A percentile compares a stretch with the other conserved stretches of the same genome.
Conservation (phyloP, 2,888 invertebrate genomes). For the Lasioglossum morio region DNA sequence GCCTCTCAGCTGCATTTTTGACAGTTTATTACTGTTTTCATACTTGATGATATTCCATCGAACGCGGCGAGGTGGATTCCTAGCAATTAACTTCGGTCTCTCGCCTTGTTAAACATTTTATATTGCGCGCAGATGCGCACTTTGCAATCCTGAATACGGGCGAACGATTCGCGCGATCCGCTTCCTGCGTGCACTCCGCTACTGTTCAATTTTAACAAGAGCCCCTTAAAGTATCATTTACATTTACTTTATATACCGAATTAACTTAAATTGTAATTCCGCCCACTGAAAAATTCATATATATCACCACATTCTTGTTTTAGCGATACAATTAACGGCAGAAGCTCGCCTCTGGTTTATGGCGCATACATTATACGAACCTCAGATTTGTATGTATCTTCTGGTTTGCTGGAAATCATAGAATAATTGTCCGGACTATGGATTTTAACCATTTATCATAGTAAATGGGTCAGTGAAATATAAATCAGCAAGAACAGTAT, state of each 20-base stretch:
- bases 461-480: neutral
- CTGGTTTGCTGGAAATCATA: neutral
- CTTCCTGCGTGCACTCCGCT: neutral
- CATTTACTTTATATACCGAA: neutral
- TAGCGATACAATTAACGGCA: neutral
- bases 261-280: constrained; percentile 1
- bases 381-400: neutral
- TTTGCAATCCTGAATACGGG: neutral
- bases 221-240: neutral
- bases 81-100: neutral
- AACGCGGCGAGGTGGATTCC: neutral
- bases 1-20: constrained; percentile 8
- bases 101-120: constrained; percentile 1
- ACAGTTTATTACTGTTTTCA: constrained; percentile 16
- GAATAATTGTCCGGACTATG: neutral
- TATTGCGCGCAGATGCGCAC: neutral
- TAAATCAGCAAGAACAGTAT: no score
- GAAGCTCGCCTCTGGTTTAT: neutral
- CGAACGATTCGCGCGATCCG: neutral
- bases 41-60: neutral
- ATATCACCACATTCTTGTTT: neutral
- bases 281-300: neutral
- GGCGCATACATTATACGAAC: neutral
- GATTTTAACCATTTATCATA: neutral
- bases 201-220: neutral